Evolutionary conservation across 2,113 vertebrate genomes (phyloP).

Genomic region (Protomyctophum bolini): DNA sequence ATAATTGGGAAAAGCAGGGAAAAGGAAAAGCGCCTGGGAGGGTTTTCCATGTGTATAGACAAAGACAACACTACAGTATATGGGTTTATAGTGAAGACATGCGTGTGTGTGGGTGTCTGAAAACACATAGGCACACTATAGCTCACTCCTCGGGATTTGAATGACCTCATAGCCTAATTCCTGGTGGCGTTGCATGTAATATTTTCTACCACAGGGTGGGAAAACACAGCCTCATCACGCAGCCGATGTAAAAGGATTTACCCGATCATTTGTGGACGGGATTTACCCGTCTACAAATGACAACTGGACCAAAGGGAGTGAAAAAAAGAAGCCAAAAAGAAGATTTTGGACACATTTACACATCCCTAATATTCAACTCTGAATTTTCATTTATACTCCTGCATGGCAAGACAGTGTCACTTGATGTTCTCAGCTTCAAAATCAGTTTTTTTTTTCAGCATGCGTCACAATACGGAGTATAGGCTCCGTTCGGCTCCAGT

Average conservation of each 20-base stretch:
- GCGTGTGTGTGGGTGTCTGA: conserved; percentile 52
- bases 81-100: conserved; percentile 37
- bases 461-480: no score
- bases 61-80: conserved; percentile 43
- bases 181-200: conserved; percentile 9
- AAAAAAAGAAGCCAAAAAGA: no score
- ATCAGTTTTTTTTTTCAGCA: no score
- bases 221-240: conserved; percentile 4
- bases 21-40: conserved; percentile 23
- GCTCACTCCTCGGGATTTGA: conserved; percentile 39
- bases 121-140: conserved; percentile 24
- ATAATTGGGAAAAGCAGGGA: conserved; percentile 30
- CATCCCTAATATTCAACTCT: no score
- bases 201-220: conserved; percentile 14
- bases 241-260: background rate
- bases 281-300: background rate
- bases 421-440: no score
- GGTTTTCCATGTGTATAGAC: conserved; percentile 15
- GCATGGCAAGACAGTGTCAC: no score
- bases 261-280: background rate
- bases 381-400: no score
- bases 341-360: no score
- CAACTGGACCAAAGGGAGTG: background rate
- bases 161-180: conserved; percentile 47
- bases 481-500: no score